Conservation (phyloP, 2,113 vertebrate genomes). For the Eurypyga helias region DNA sequence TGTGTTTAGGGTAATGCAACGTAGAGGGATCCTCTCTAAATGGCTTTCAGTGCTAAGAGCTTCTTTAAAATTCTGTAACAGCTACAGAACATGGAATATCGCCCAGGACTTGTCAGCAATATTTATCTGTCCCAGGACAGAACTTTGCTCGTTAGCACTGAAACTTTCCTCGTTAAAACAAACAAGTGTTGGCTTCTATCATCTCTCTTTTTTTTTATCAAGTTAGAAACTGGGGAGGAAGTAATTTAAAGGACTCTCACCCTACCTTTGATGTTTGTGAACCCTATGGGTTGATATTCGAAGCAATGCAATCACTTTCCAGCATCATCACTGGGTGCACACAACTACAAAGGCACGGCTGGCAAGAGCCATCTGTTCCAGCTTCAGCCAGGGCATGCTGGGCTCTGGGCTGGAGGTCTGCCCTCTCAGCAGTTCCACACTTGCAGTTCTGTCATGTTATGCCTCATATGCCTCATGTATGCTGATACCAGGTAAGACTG, state of each 20-base stretch:
- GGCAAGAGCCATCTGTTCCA: neutral
- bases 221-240: neutral
- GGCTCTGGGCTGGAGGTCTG: neutral
- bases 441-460: neutral
- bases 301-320: neutral
- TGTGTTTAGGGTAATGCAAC: neutral
- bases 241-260: neutral
- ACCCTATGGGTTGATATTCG: neutral
- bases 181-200: neutral
- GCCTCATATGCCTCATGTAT: neutral
- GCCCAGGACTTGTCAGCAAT: neutral
- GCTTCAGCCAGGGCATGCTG: neutral
- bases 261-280: neutral
- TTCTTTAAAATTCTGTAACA: neutral
- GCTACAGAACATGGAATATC: neutral
- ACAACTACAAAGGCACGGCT: neutral
- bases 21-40: neutral
- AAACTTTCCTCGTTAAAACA: neutral
- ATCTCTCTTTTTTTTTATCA: neutral
- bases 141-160: slow-evolving; percentile 10
- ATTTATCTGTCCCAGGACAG: neutral
- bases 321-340: neutral
- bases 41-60: neutral
- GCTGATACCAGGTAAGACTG: neutral
- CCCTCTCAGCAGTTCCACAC: neutral